phyloP scores from a whole-genome alignment of 2,888 invertebrate genomes.

The Heliconius ethilla region DNA sequence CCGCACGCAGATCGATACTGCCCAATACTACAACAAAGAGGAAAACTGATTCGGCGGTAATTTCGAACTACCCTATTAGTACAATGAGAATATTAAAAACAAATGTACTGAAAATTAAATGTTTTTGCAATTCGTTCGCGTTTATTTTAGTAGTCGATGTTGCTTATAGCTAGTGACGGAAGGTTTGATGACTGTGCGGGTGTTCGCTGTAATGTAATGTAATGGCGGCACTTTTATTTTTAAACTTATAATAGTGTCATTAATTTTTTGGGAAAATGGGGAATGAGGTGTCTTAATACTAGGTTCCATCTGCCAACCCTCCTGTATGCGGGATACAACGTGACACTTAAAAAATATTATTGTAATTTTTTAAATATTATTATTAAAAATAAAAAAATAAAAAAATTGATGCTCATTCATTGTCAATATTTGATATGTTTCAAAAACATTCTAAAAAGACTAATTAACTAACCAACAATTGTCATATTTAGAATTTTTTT shows the following conservation, averaged over 20 bases:
- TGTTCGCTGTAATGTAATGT: constrained; percentile 47
- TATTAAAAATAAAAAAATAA: too few species aligned
- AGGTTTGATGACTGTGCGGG: constrained; percentile 48
- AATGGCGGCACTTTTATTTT: constrained; percentile 29
- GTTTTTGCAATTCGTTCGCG: constrained; percentile 38
- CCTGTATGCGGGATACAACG: too few species aligned
- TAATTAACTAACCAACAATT: not conserved
- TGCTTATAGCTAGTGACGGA: constrained; percentile 55
- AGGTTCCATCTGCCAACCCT: too few species aligned
- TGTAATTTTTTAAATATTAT: too few species aligned
- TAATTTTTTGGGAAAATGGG: too few species aligned
- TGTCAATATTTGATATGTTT: not conserved
- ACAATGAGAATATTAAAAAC: constrained; percentile 49
- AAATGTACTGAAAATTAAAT: constrained; percentile 35
- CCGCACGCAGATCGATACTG: constrained; percentile 72
- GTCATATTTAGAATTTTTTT: not conserved
- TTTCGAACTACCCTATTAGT: constrained; percentile 60
- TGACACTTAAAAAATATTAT: too few species aligned
- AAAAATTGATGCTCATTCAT: not conserved
- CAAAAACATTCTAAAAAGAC: not conserved
- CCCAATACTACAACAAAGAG: constrained; percentile 53
- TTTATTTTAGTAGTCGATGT: constrained; percentile 40
- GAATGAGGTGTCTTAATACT: too few species aligned
- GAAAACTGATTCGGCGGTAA: constrained; percentile 70
- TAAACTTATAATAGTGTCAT: too few species aligned